Evolutionary conservation across 2,888 invertebrate species (phyloP), one percentile per base, ranked within the genome.

Genomic region (Chaetogeoica ovagalla): DNA sequence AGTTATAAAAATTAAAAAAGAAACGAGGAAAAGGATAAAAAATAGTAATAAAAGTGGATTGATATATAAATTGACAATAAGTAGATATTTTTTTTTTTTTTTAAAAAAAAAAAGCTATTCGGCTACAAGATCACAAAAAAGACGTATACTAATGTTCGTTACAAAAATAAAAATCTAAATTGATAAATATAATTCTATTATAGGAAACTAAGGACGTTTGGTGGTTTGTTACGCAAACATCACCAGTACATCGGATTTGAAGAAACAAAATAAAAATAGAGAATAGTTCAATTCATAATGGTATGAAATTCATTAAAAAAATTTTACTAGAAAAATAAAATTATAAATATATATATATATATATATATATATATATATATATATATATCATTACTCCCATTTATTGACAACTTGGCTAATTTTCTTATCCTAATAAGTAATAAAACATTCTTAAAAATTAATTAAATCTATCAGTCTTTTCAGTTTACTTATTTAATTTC

Each of bases 391-490:
- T 11, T 43, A 57, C 48, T 68, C 48, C 59, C 13, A 21, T 69
- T 52, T 21, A 13, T 21, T 63, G 62, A 63, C 71, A 71, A 79
- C 63, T 55, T 71, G 63, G 71, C 63, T 71, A 63, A 23, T 65
- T 7, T 21, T 17, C 13, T 65, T 65, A 71, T 69, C 2, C 23
- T 79, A 79, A 55, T 60, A 17, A 4, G 70, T 19, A 9, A 4
- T 79, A 79, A 62, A 37, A 48, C 52, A 62, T 19, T 4, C 11
- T n/a, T 37, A 66, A 43, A 23, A 13, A 70, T 55, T 68, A 19
- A 9, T 30, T 23, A 19, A 60, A 76, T 60, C 0, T 39, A 70
- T 79, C 79, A 79, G 79, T 79, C 79, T 79, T 77, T 69, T 79
- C 4, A 30, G 79, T 79, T 79, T 8, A 68, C 59, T n/a, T 48